Conservation (phyloP, 1,140 invertebrate genomes). For the Drosophila repletoides region DNA sequence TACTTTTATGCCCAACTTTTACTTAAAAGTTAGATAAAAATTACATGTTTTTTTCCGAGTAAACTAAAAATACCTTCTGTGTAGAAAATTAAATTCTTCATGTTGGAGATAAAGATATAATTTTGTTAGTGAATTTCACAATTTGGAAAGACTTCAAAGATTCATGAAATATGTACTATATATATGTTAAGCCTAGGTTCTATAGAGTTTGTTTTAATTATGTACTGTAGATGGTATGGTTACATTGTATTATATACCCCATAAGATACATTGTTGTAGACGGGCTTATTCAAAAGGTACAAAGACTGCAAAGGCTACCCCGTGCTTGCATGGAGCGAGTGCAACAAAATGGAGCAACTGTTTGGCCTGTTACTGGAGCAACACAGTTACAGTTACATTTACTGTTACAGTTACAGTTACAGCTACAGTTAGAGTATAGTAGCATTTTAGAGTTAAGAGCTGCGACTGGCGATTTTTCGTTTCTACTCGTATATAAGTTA, state of each 20-base stretch:
- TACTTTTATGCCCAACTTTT: no score
- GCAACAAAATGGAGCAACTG: constrained; percentile 25
- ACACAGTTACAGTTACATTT: constrained; percentile 9
- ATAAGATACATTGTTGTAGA: background rate
- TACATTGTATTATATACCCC: background rate
- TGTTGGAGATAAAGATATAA: no score
- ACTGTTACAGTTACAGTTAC: constrained; percentile 1
- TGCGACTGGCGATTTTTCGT: constrained; percentile 52
- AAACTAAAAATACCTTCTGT: no score
- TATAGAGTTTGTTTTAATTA: no score
- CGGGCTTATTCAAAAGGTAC: constrained; percentile 1
- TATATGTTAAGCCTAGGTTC: no score
- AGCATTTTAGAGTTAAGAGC: constrained; percentile 29
- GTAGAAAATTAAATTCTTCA: no score
- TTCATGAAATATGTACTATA: no score
- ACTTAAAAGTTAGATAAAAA: no score
- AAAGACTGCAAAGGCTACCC: background rate
- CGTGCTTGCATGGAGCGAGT: background rate
- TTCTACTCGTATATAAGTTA: background rate
- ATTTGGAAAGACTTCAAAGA: no score
- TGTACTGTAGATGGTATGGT: no score
- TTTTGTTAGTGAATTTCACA: no score
- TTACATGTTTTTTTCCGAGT: no score
- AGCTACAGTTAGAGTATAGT: constrained; percentile 5
- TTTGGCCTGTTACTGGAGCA: background rate